Base-by-base conservation (phyloP, 2,113 vertebrate genomes). In the Phalacrocorax brasilianus region DNA sequence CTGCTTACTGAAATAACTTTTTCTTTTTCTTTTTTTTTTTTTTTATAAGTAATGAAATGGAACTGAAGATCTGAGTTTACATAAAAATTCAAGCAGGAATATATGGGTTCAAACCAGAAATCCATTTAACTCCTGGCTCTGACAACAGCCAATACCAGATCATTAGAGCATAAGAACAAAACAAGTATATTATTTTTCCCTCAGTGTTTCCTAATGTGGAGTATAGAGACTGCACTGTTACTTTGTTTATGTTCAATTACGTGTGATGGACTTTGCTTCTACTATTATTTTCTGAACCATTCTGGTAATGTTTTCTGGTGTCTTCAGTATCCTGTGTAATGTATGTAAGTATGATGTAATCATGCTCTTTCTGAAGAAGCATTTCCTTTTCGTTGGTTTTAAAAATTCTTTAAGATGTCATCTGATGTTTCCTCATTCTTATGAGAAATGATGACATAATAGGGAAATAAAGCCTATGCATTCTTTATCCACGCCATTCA, bases 61-160 rank as follows among this genome's bases (percentile, higher is more conserved):
- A 84, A 91, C 23, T 89, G 80, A 97, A 94, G 88, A 94, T 85
- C 84, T 47, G 65, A 77, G 74, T 92, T 89, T 85, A 40, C 40
- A 11, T 30, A 72, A 71, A 72, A 85, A 75, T 47, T 63, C 71
- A 89, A 77, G 56, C 65, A 89, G 33, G 56, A 92, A 56, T 61
- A 14, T 87, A 68, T 1, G 5, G 23, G 15, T 89, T 93, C 56
- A 78, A 91, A 74, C 24, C 50, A 63, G 50, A 74, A 93, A 77
- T 77, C 7, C n/a, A 12, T 89, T 88, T 87, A 55, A 87, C 30
- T 89, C 33, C 18, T 87, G 16, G 3, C 14, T 83, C 63, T 77
- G 53, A 77, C 19, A 83, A 66, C 58, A 80, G n/a, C 50, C 32
- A 59, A 18, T 61, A 62, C 17, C 42, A 70, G 55, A 44, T 58